These are phyloP conservation scores for Poecile montanus DNA, from an alignment of 2,797 vertebrate species.

Conservation along the genomic window DNA sequence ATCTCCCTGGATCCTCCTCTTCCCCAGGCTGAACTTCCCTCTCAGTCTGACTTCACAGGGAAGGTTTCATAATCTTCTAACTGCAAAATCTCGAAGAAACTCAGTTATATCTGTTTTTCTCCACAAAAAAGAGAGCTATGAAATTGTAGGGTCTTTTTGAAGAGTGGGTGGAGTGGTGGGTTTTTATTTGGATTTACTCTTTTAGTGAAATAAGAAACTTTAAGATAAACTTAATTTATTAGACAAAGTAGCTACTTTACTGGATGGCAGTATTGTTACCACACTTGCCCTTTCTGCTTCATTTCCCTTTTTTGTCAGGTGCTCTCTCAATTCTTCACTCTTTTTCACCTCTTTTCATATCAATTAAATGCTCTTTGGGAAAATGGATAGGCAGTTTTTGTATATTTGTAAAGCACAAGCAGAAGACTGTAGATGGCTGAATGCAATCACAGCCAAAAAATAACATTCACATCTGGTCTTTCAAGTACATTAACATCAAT, in stretches of 20 bases:
- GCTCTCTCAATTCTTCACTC: neutral
- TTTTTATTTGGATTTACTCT: neutral
- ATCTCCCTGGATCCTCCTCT: neutral
- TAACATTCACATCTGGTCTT: neutral
- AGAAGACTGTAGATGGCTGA: neutral
- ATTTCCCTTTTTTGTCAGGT: neutral
- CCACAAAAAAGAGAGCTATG: neutral
- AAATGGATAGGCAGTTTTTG: neutral
- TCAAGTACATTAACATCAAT: neutral
- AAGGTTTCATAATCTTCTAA: neutral
- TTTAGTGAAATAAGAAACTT: neutral
- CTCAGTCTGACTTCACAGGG: neutral
- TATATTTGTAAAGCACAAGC: neutral
- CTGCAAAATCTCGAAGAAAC: neutral
- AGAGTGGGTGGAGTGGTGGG: accelerated
- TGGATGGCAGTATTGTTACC: neutral
- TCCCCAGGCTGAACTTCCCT: neutral
- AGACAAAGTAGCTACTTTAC: neutral
- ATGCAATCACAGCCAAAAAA: neutral
- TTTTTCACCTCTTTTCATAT: neutral
- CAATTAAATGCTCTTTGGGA: neutral
- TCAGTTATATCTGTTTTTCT: neutral
- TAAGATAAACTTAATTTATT: neutral
- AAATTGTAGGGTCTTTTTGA: neutral
- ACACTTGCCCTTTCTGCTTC: neutral